Conservation (phyloP, 2,797 vertebrate species). For the Clarias laeviceps region DNA sequence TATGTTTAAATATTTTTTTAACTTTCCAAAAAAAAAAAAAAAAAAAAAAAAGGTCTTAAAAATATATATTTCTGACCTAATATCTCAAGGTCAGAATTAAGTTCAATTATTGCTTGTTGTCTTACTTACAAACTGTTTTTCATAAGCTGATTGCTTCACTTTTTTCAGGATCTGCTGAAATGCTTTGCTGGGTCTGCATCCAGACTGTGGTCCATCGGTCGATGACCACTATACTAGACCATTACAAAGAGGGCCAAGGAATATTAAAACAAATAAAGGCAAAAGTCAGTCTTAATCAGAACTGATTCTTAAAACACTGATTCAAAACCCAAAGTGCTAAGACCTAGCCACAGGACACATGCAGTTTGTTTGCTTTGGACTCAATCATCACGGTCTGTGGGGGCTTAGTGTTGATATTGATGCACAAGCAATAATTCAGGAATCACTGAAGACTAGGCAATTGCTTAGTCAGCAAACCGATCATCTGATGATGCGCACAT, state of each 20-base stretch:
- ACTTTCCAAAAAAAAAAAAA: neutral
- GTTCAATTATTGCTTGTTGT: neutral
- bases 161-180: neutral
- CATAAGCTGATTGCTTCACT: neutral
- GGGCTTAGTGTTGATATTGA: constrained; percentile 61
- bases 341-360: constrained; percentile 42
- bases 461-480: constrained; percentile 66
- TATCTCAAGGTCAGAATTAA: too few relatives aligned
- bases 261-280: neutral
- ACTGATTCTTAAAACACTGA: constrained; percentile 15
- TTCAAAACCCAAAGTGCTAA: constrained; percentile 37
- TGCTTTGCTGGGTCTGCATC: neutral
- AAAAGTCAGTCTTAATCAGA: neutral
- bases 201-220: neutral
- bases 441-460: constrained; percentile 60
- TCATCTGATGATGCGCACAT: constrained; percentile 55
- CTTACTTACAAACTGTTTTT: neutral
- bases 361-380: constrained; percentile 57
- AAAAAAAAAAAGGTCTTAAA: neutral
- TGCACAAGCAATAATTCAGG: constrained; percentile 65
- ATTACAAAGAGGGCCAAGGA: neutral
- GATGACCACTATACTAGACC: neutral
- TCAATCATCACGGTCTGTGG: constrained; percentile 67
- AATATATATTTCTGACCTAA: neutral
- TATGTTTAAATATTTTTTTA: neutral